These are phyloP conservation scores for Caenorhabditis sp. DNA, from an alignment of 2,888 invertebrate genomes.

Conservation along the genomic window DNA sequence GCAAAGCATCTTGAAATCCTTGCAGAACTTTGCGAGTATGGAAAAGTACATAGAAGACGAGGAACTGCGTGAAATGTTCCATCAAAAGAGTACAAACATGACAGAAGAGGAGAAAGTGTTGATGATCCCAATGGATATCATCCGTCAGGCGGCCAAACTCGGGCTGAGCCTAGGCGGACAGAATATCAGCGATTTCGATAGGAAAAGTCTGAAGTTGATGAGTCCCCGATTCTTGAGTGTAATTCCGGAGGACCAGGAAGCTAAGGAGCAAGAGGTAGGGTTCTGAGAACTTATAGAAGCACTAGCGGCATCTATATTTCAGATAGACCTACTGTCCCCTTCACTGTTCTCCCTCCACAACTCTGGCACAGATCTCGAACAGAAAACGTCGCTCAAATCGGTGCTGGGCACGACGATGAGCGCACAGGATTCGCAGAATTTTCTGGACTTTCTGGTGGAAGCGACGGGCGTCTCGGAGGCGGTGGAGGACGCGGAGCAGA, in stretches of 20 bases:
- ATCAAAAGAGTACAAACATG: conserved; percentile 42
- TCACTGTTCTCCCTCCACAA: conserved; percentile 51
- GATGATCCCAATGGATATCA: conserved; percentile 50
- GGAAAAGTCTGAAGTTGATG: conserved; percentile 42
- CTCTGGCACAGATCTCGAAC: conserved; percentile 30
- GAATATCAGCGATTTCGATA: conserved; percentile 52
- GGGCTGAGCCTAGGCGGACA: conserved; percentile 56
- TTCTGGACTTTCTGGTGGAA: conserved; percentile 49
- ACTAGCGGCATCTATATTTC: no score
- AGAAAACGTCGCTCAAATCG: conserved; percentile 35
- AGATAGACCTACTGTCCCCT: conserved; percentile 43
- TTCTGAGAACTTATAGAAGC: no score
- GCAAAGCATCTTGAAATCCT: no score
- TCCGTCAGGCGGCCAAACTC: conserved; percentile 58
- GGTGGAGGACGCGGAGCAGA: conserved; percentile 53
- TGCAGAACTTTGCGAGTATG: conserved; percentile 14
- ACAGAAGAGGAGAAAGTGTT: conserved; percentile 47
- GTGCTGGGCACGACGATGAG: conserved; percentile 11
- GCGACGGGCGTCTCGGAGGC: conserved; percentile 53
- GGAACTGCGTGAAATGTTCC: conserved; percentile 44
- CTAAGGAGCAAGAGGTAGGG: conserved; percentile 24
- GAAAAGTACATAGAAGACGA: conserved; percentile 52
- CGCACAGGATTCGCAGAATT: conserved; percentile 37
- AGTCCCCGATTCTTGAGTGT: conserved; percentile 57
- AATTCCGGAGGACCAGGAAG: conserved; percentile 40